Percentiles rank a stretch among this genome's conserved stretches.
These are phyloP conservation scores for Cyclargus thomasi DNA, from an alignment of 1,140 invertebrate species.

Conservation along the genomic window DNA sequence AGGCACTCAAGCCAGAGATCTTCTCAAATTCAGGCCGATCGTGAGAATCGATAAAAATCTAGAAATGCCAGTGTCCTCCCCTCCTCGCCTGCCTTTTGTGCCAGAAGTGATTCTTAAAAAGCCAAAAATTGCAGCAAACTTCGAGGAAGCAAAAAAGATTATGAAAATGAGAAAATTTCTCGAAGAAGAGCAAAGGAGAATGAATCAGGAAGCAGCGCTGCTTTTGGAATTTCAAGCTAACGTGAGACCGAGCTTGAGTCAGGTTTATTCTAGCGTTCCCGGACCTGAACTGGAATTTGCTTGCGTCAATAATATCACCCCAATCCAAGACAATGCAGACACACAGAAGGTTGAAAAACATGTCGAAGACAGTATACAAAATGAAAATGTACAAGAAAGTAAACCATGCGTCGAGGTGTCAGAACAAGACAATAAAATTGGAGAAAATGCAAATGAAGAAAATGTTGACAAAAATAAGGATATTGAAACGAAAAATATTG, in stretches of 20 bases:
- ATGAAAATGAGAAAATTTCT: slow-evolving; percentile 80
- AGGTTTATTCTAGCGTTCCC: slow-evolving; percentile 64
- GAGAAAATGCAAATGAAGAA: slow-evolving; percentile 13
- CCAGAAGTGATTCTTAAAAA: slow-evolving; percentile 71
- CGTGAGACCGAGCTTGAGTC: slow-evolving; percentile 63
- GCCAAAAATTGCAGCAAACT: slow-evolving; percentile 78
- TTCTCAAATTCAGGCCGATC: slow-evolving; percentile 42
- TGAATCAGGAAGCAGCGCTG: slow-evolving; percentile 71
- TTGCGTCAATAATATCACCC: slow-evolving; percentile 44
- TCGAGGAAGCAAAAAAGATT: slow-evolving; percentile 76
- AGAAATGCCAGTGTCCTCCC: slow-evolving; percentile 45
- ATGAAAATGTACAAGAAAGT: slow-evolving; percentile 7
- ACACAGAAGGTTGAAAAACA: neutral
- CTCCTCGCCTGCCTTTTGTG: slow-evolving; percentile 49
- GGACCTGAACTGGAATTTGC: slow-evolving; percentile 70
- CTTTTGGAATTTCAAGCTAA: slow-evolving; percentile 69
- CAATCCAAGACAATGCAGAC: slow-evolving; percentile 25
- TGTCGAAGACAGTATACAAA: neutral
- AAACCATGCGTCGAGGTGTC: neutral
- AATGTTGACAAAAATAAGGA: slow-evolving; percentile 15
- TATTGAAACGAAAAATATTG: neutral
- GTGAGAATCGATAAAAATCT: slow-evolving; percentile 58
- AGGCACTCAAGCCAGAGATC: slow-evolving; percentile 33
- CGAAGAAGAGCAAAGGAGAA: slow-evolving; percentile 75
- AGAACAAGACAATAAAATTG: neutral